Conservation (phyloP, 2,797 vertebrate genomes). For the Xenopus petersii region DNA sequence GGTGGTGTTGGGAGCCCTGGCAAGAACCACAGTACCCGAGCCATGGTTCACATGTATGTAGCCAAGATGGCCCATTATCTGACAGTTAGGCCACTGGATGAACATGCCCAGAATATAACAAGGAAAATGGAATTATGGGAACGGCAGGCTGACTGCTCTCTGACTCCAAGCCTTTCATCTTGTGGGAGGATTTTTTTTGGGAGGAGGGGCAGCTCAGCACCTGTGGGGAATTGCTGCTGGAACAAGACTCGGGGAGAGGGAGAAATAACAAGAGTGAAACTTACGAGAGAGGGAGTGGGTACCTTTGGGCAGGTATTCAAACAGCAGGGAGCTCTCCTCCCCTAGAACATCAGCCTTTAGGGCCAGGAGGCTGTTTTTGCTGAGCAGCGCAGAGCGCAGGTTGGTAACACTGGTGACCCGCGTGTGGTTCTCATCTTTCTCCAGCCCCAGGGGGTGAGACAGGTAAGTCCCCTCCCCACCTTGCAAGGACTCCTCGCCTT, state of each 20-base stretch:
- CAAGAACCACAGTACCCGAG: too few relatives aligned
- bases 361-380: constrained; percentile 95
- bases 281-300: constrained; percentile 91
- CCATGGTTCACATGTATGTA: too few relatives aligned
- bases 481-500: constrained; percentile 78
- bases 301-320: constrained; percentile 95
- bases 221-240: not conserved
- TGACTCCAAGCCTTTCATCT: too few relatives aligned
- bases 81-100: too few relatives aligned
- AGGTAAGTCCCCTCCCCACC: constrained; percentile 75
- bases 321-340: constrained; percentile 88
- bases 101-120: too few relatives aligned
- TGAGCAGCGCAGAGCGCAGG: constrained; percentile 92
- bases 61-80: too few relatives aligned
- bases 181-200: too few relatives aligned
- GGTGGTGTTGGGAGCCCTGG: too few relatives aligned
- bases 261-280: constrained; percentile 56
- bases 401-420: constrained; percentile 83
- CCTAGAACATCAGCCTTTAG: constrained; percentile 89
- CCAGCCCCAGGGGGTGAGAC: constrained; percentile 67
- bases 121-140: too few relatives aligned
- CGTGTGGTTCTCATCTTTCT: constrained; percentile 80
- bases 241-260: not conserved
- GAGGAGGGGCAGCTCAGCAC: too few relatives aligned
- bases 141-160: too few relatives aligned